phyloP scores from a whole-genome alignment of 2,888 invertebrate genomes.

The Tortrix viridana region DNA sequence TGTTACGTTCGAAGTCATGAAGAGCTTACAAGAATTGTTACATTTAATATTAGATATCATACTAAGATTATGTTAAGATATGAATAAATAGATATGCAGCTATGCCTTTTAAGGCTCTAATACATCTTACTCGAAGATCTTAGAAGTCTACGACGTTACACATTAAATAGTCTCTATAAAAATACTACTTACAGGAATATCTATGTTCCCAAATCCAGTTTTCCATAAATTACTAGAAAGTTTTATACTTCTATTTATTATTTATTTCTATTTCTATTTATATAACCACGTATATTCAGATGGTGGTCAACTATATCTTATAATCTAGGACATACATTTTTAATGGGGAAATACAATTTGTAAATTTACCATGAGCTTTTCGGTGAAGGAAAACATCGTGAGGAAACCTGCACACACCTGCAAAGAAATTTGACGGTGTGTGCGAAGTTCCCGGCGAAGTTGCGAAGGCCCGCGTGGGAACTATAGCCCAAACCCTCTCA shows the following conservation, averaged over 20 bases:
- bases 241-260: conserved; percentile 41
- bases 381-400: too few species aligned
- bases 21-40: not conserved
- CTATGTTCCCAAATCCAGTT: conserved; percentile 62
- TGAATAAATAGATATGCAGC: conserved; percentile 22
- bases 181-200: conserved; percentile 56
- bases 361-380: too few species aligned
- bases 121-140: conserved; percentile 19
- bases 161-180: conserved; percentile 47
- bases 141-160: conserved; percentile 24
- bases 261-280: too few species aligned
- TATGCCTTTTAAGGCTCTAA: conserved; percentile 31
- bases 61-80: conserved; percentile 27
- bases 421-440: too few species aligned
- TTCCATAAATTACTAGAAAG: conserved; percentile 32
- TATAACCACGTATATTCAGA: conserved; percentile 15
- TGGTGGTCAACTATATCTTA: conserved; percentile 16
- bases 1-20: conserved; percentile 19
- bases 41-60: conserved; percentile 23
- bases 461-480: too few species aligned
- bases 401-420: too few species aligned
- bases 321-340: conserved; percentile 4
- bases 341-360: not conserved
- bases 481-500: too few species aligned
- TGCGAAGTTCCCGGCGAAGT: too few species aligned